A percentile compares a stretch with the other conserved stretches of the same genome.
These are phyloP conservation scores for Hirundichthys speculiger DNA, from an alignment of 2,113 vertebrate genomes.

Conservation along the genomic window DNA sequence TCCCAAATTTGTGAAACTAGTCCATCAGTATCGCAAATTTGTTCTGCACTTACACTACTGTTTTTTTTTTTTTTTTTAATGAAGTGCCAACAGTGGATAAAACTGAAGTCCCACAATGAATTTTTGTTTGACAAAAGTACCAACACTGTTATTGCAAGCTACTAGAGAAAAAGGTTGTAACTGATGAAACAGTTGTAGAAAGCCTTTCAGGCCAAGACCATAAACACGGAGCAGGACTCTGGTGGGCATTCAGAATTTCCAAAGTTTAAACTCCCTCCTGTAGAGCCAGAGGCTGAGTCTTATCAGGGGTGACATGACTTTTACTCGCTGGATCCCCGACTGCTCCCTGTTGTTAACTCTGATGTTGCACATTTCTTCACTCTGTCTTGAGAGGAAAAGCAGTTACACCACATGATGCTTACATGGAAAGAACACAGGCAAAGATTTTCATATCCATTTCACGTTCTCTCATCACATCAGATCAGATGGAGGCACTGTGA, in stretches of 20 bases:
- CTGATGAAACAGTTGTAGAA: conserved; percentile 2
- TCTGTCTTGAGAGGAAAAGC: conserved; percentile 12
- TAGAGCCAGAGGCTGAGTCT: conserved; percentile 57
- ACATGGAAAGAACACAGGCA: conserved; percentile 20
- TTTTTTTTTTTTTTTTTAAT: too few species aligned
- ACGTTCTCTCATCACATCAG: conserved; percentile 37
- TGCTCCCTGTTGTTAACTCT: conserved; percentile 54
- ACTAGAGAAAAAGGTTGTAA: too few species aligned
- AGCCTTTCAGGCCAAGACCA: conserved; percentile 34
- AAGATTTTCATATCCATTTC: conserved; percentile 34
- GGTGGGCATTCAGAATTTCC: conserved; percentile 61
- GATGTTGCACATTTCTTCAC: conserved; percentile 36
- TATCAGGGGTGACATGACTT: conserved; percentile 66
- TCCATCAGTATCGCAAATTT: too few species aligned
- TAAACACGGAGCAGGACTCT: conserved; percentile 44
- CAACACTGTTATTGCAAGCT: too few species aligned
- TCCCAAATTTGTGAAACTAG: too few species aligned
- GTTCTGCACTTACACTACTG: too few species aligned
- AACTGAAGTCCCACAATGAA: too few species aligned
- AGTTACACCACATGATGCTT: conserved; percentile 28
- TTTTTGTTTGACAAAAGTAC: too few species aligned
- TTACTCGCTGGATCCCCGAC: conserved; percentile 43
- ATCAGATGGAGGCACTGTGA: conserved; percentile 42
- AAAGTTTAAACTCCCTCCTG: conserved; percentile 64
- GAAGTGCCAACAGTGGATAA: too few species aligned